Base-by-base conservation (phyloP, 1,140 invertebrate genomes). In the Cotesia typhae region DNA sequence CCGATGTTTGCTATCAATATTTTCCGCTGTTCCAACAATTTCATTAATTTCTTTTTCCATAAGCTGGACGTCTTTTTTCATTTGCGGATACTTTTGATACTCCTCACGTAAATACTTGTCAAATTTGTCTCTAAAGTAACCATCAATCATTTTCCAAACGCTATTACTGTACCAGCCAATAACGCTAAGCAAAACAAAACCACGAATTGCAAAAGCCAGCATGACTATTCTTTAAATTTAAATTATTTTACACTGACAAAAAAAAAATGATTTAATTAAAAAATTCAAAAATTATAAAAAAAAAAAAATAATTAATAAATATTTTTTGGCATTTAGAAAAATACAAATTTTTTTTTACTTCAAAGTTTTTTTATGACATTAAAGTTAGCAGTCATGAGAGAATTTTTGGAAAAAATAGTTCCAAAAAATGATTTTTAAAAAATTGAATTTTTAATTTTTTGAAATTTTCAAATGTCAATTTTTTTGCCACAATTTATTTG, bases 121-220 rank as follows among this genome's bases (percentile, higher is more conserved):
- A 68, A 90, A 89, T 76, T 87, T 85, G 28, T 88, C 85, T 64
- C 81, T 84, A 72, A 89, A 90, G 75, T 89, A 89, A 64, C 77
- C 80, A 71, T 90, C 88, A 74, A 90, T 88, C 73, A 88, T 79
- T 72, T 81, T 87, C 86, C 88, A 89, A 0, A 89, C 77, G 59
- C 75, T 84, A 35, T 83, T 73, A 66, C 86, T 89, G 72, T 90
- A 90, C 85, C 88, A 88, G 38, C 82, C 76, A 64, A 89, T 78
- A 52, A 89, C 69, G 14, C 79, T 79, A 0, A 88, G 53, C 12
- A 89, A 84, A 60, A 89, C 81, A 47, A 86, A 76, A 0, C 84
- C 82, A 7, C 87, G 81, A 3, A 89, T 70, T 7, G 87, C 70
- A 3, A 81, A 63, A 0, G 75, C 77, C 59, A 88, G 73, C 86